phyloP scores from a whole-genome alignment of 2,113 vertebrate genomes.

The Phycodurus eques region DNA sequence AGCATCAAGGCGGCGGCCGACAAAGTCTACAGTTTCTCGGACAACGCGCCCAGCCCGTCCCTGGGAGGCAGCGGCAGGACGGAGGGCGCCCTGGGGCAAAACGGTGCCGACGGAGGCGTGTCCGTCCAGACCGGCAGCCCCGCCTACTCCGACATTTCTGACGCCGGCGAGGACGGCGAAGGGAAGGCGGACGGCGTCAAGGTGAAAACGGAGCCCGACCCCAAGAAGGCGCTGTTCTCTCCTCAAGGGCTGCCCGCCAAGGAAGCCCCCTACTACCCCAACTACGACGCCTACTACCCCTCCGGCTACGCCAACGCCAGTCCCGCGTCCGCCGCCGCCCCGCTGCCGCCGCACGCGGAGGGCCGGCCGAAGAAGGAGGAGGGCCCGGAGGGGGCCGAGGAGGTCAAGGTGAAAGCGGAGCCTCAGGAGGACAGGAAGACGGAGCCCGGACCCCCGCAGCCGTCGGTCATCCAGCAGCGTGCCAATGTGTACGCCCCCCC shows the following conservation, averaged over 20 bases:
- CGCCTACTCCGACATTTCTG: constrained; percentile 94
- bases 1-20: constrained; percentile 96
- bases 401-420: constrained; percentile 79
- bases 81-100: constrained; percentile 81
- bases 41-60: constrained; percentile 92
- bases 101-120: constrained; percentile 85
- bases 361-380: constrained; percentile 87
- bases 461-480: constrained; percentile 93
- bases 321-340: constrained; percentile 69
- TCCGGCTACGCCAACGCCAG: constrained; percentile 86
- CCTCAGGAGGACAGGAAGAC: constrained; percentile 67
- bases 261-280: constrained; percentile 86
- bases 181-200: constrained; percentile 81
- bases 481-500: constrained; percentile 95
- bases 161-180: constrained; percentile 91
- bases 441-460: constrained; percentile 78
- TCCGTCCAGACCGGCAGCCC: constrained; percentile 93
- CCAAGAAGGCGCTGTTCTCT: constrained; percentile 92
- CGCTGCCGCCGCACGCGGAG: constrained; percentile 65
- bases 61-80: constrained; percentile 82
- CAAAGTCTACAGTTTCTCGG: constrained; percentile 96
- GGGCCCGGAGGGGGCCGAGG: constrained; percentile 77
- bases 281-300: constrained; percentile 91
- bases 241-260: constrained; percentile 76
- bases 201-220: constrained; percentile 82